Evolutionary conservation across 2,888 invertebrate species (phyloP).

Genomic region (Enchytraeus crypticus): DNA sequence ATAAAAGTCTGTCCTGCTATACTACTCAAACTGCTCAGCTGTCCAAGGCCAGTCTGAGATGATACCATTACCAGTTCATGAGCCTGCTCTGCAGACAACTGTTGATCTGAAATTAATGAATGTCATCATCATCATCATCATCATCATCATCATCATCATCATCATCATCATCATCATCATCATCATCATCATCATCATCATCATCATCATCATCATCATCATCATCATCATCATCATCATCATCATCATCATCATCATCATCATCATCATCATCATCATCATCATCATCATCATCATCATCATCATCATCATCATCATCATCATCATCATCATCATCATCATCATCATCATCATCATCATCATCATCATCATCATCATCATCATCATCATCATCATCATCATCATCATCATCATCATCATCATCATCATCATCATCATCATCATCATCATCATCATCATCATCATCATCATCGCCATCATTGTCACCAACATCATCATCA

Average conservation of each 20-base stretch:
- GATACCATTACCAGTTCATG: too few species aligned
- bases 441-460: constrained; percentile 4
- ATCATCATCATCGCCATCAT: not conserved
- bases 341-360: constrained; percentile 2
- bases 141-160: not conserved
- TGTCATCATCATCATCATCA: constrained; percentile 4
- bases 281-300: not conserved
- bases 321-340: not conserved
- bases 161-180: constrained; percentile 2
- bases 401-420: constrained; percentile 4
- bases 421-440: constrained; percentile 3
- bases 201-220: constrained; percentile 1
- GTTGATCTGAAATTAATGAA: too few species aligned
- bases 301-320: not conserved
- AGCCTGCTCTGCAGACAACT: too few species aligned
- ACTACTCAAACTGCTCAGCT: not conserved
- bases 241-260: constrained; percentile 1
- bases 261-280: constrained; percentile 6
- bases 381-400: not conserved
- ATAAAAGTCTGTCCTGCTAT: too few species aligned
- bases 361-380: not conserved
- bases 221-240: constrained; percentile 3
- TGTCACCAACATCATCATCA: too few species aligned
- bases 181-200: not conserved
- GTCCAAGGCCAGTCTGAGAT: not conserved